Base-by-base conservation (phyloP, 2,888 invertebrate genomes). In the Mesorhabditis spiculigera region DNA sequence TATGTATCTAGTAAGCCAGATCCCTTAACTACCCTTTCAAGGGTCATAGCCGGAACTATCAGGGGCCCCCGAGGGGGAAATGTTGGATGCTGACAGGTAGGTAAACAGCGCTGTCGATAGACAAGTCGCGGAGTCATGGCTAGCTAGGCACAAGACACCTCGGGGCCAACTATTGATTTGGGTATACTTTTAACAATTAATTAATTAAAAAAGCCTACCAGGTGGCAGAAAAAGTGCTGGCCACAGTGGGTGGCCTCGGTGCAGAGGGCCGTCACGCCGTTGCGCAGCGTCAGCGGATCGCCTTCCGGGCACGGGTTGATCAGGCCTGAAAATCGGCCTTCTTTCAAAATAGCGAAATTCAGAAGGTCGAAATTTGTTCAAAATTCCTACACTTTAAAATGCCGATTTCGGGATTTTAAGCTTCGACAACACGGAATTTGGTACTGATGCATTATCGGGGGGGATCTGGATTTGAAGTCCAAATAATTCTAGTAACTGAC, bases 271-370 rank as follows among this genome's bases (percentile, higher is more conserved):
- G 85, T 85, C 8, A 85, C 82, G 43, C 84, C 83, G 63, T 75
- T 79, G 3, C 71, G 68, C 58, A 84, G 70, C 43, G 77, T 74
- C 74, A 79, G 75, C 0, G 92, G 91, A 74, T 88, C 88, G 0
- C 91, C 91, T 79, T 89, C 90, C 4, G 91, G 90, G 77, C 92
- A 92, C 2, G 91, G 90, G 72, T 91, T 91, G 44, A 84, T 71
- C 45, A 85, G 70, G 75, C 84, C 84, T 84, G 65, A 41, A 75
- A 70, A 45, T 50, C 8, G 58, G 28, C 28, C 28, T 28, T 28
- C 28, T 28, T 28, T 28, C 28, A 28, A 28, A 28, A 28, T 28
- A 28, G 28, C 28, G 28, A 28, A 28, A 28, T 28, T 28, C 28
- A 28, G 28, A 28, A 28, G 1, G 28, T 28, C 28, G 28, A 28